Percentiles rank a stretch among this genome's conserved stretches.
phyloP scores from a whole-genome alignment of 2,113 vertebrate species.

The Malurus cyaneus region DNA sequence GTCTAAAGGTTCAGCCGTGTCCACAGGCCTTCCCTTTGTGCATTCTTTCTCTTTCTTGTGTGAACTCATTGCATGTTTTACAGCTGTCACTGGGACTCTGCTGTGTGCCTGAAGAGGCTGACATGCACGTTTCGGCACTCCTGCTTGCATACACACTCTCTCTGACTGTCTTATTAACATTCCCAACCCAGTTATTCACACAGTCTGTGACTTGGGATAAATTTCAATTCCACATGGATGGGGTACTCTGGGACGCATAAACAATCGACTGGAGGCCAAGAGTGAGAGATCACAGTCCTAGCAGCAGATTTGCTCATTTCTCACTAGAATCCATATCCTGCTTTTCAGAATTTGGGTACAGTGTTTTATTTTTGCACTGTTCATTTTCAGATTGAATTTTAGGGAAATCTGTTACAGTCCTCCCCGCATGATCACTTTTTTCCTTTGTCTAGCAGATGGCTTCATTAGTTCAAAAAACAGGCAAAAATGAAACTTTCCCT shows the following conservation, averaged over 20 bases:
- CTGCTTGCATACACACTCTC: neutral
- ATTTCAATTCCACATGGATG: neutral
- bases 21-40: neutral
- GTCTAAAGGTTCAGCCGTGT: neutral
- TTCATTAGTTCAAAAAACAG: neutral
- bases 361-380: neutral
- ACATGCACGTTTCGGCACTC: rapidly evolving
- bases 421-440: neutral
- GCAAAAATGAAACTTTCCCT: neutral
- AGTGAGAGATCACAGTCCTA: neutral
- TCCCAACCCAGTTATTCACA: neutral
- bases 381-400: neutral
- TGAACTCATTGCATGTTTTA: neutral
- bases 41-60: neutral
- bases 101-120: neutral
- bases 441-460: rapidly evolving
- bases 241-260: neutral
- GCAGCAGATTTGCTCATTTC: neutral
- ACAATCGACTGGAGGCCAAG: neutral
- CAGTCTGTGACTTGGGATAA: neutral
- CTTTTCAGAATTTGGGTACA: neutral
- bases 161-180: neutral
- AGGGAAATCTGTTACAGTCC: neutral
- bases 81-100: neutral
- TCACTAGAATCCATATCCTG: neutral